phyloP scores from a whole-genome alignment of 2,888 invertebrate genomes.

The Lasiommata megera region DNA sequence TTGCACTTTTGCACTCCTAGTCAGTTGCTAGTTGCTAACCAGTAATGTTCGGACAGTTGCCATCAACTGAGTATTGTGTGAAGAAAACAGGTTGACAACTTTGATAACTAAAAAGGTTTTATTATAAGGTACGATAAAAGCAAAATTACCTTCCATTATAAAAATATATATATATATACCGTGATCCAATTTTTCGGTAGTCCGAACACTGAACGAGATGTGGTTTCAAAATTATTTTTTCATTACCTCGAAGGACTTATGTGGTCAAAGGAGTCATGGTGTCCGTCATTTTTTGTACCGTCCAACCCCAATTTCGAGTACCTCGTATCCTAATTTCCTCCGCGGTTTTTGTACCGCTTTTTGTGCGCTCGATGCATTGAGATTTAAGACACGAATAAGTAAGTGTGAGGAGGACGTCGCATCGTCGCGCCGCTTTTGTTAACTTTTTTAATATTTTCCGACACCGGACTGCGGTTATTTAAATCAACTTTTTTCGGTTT shows the following conservation, averaged over 20 bases:
- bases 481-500: no score
- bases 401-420: constrained; percentile 14
- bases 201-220: constrained; percentile 6
- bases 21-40: no score
- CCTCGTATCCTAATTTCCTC: constrained; percentile 25
- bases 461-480: no score
- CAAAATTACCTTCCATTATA: neutral
- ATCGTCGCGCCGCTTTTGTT: constrained; percentile 12
- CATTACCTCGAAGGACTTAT: constrained; percentile 15
- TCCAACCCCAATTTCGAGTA: constrained; percentile 20
- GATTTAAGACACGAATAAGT: neutral
- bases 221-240: constrained; percentile 20
- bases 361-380: constrained; percentile 8
- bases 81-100: no score
- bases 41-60: no score
- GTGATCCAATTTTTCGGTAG: constrained; percentile 12
- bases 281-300: constrained; percentile 18
- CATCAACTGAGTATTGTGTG: no score
- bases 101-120: neutral
- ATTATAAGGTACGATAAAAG: neutral
- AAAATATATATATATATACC: neutral
- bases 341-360: constrained; percentile 18
- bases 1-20: no score
- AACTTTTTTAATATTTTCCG: neutral
- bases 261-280: constrained; percentile 20